A percentile compares a stretch with the other conserved stretches of the same genome.
These are phyloP conservation scores for Lindbergichthys nudifrons DNA, from an alignment of 2,797 vertebrate genomes.

Conservation along the genomic window DNA sequence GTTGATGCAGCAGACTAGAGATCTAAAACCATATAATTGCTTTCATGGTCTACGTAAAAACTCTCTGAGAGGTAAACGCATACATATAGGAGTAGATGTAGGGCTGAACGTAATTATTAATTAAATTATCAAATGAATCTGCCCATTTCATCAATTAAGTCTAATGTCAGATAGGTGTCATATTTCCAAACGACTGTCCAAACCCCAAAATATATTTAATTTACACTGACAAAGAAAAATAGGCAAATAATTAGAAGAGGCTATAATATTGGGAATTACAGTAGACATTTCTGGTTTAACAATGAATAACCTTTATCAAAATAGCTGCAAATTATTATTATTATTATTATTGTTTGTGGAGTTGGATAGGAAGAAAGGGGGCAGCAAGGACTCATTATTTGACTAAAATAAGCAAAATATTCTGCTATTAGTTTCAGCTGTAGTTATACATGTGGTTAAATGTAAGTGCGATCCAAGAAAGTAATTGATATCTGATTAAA, in stretches of 20 bases:
- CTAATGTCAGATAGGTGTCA: neutral
- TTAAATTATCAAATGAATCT: neutral
- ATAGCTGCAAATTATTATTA: too few species aligned
- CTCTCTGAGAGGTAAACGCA: neutral
- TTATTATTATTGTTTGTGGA: too few species aligned
- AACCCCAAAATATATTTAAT: neutral
- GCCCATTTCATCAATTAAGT: neutral
- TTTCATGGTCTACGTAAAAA: neutral
- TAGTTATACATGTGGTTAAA: neutral
- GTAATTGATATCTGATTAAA: neutral
- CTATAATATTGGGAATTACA: neutral
- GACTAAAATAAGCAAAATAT: too few species aligned
- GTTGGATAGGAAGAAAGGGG: too few species aligned
- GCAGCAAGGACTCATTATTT: too few species aligned
- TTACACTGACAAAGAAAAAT: neutral
- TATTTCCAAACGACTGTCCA: neutral
- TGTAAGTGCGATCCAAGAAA: neutral
- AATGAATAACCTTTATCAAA: too few species aligned
- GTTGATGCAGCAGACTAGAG: neutral
- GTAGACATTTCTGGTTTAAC: neutral
- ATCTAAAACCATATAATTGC: slow-evolving; percentile 12
- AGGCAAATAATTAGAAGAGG: neutral
- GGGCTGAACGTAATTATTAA: neutral
- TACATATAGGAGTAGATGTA: neutral
- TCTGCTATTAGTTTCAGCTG: neutral